These are phyloP conservation scores for Dryoscopus gambensis DNA, from an alignment of 2,113 vertebrate species.

Conservation along the genomic window DNA sequence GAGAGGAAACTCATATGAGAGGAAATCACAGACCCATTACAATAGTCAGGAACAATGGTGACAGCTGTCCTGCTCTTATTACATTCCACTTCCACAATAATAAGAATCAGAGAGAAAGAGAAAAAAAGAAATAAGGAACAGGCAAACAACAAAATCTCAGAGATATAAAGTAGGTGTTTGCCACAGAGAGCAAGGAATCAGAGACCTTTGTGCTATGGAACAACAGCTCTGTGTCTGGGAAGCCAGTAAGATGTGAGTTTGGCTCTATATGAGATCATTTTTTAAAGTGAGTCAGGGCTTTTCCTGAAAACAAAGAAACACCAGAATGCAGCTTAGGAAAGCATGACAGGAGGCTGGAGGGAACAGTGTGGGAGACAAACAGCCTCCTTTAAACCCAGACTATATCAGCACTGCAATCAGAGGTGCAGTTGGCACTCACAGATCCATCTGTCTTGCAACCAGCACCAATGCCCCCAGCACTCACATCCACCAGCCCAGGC, in stretches of 20 bases:
- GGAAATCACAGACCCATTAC: conserved; percentile 14
- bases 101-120: not conserved
- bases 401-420: not conserved
- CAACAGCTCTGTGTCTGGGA: not conserved
- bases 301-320: not conserved
- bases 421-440: not conserved
- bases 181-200: not conserved
- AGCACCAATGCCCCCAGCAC: not conserved
- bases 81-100: conserved; percentile 17
- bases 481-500: fast-evolving
- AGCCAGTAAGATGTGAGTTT: not conserved
- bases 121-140: not conserved
- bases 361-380: not conserved
- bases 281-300: not conserved
- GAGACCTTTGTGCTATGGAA: not conserved
- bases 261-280: not conserved
- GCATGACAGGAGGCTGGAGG: not conserved
- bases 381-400: not conserved
- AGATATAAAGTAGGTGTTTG: not conserved
- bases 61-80: conserved; percentile 21
- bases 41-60: not conserved
- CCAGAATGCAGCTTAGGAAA: not conserved
- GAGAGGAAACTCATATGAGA: not conserved
- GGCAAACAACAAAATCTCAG: not conserved
- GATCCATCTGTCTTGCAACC: not conserved